Evolutionary conservation across 2,113 vertebrate genomes (phyloP), one percentile per base, ranked within the genome.

Genomic region (Austrofundulus limnaeus): DNA sequence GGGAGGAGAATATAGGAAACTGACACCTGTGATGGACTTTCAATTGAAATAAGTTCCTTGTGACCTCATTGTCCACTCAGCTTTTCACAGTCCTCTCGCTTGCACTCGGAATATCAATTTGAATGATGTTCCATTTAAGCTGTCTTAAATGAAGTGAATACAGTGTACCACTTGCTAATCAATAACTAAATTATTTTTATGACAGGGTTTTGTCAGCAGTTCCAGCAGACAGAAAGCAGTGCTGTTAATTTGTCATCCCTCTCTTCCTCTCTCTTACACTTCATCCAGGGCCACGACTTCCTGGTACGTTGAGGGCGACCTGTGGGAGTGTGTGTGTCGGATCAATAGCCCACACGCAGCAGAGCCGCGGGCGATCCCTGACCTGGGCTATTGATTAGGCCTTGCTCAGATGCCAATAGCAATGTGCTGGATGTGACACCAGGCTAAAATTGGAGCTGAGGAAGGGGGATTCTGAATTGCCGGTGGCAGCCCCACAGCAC

Each of bases 351-450:
- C 93, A 82, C 77, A 93, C 93, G 93, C 87, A 85, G 87, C 85
- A 87, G 81, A 89, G 91, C 92, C 90, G 88, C 83, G 55, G 93
- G 92, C 90, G 89, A 91, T 92, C 94, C 91, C 94, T 93, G 94
- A 91, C 93, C 84, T 78, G 88, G 81, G 89, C 84, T 94, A 98
- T 97, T 93, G 96, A 97, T 95, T 94, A 92, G 90, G 88, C 91
- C 88, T 82, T 90, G 91, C 91, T 90, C 89, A 92, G 93, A 94
- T 95, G 96, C 95, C 94, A 93, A 96, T 95, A 94, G 94, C 88
- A 94, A 94, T 91, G 93, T 85, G 87, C 89, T 80, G 87, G 34
- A 76, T 88, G 89, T 94, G 95, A 96, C 95, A 97, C 83, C 75
- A 64, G 72, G 87, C 87, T 86, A 84, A 90, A 79, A 85, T 75